These are phyloP conservation scores for Anas flavirostris DNA, from an alignment of 2,797 vertebrate genomes.

Conservation along the genomic window DNA sequence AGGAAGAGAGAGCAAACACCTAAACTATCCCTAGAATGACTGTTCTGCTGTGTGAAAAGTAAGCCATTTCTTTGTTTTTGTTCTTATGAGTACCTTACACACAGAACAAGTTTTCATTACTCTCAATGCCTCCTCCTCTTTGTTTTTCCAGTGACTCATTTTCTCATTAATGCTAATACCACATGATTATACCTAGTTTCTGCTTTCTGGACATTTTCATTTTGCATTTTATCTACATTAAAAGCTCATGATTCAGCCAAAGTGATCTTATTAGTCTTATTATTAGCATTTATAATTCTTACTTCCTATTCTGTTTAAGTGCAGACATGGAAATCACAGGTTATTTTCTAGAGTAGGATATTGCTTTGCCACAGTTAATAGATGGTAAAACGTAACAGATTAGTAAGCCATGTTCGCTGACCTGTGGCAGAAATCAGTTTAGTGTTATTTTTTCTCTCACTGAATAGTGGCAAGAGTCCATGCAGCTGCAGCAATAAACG, in stretches of 20 bases:
- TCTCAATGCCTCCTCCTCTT: background rate
- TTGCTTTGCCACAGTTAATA: background rate
- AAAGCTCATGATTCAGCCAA: background rate
- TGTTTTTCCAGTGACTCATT: background rate
- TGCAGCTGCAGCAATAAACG: background rate
- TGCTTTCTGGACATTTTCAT: background rate
- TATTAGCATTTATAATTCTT: background rate
- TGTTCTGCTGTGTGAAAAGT: background rate
- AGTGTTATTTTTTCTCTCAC: background rate
- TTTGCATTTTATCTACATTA: background rate
- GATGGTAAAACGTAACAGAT: background rate
- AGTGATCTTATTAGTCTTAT: background rate
- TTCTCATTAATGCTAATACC: background rate
- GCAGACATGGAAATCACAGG: background rate
- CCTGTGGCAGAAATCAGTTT: background rate
- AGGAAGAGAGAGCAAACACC: background rate
- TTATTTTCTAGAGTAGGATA: background rate
- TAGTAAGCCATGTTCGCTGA: background rate
- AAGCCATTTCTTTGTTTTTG: background rate
- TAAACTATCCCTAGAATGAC: background rate
- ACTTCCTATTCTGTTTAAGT: background rate
- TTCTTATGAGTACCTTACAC: background rate
- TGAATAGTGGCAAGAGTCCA: background rate
- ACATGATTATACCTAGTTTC: background rate
- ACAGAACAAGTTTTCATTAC: background rate